These are phyloP conservation scores for Ceriagrion tenellum DNA, from an alignment of 2,888 invertebrate species.

Conservation along the genomic window DNA sequence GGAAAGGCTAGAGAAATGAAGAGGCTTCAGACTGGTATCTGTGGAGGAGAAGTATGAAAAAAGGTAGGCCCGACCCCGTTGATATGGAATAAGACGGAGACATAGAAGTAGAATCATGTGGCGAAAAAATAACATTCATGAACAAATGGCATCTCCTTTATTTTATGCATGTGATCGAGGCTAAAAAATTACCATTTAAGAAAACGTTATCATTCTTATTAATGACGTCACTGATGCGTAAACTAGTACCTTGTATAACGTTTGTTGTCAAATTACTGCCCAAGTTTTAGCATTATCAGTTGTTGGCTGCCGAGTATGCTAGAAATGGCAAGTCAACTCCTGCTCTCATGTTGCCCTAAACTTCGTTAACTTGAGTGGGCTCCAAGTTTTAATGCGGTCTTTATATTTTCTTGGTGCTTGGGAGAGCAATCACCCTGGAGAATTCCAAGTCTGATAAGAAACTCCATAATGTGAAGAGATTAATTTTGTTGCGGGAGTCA, in stretches of 20 bases:
- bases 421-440: constrained; percentile 8
- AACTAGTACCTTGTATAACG: not conserved
- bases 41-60: too few relatives aligned
- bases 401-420: constrained; percentile 9
- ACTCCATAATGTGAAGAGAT: not conserved
- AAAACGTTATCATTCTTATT: not conserved
- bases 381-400: constrained; percentile 16
- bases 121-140: too few relatives aligned
- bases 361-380: not conserved
- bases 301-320: not conserved
- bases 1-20: too few relatives aligned
- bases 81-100: too few relatives aligned
- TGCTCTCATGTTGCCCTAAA: not conserved
- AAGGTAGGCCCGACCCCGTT: too few relatives aligned
- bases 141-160: too few relatives aligned
- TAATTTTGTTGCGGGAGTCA: not conserved
- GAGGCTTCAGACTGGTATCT: too few relatives aligned
- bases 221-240: not conserved
- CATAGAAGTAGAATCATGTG: too few relatives aligned
- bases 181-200: too few relatives aligned
- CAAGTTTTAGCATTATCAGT: not conserved
- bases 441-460: not conserved
- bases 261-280: not conserved
- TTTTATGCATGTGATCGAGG: too few relatives aligned
- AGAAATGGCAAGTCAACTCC: not conserved